Evolutionary conservation across 2,113 vertebrate genomes (phyloP).

Genomic region (Oplegnathus fasciatus): DNA sequence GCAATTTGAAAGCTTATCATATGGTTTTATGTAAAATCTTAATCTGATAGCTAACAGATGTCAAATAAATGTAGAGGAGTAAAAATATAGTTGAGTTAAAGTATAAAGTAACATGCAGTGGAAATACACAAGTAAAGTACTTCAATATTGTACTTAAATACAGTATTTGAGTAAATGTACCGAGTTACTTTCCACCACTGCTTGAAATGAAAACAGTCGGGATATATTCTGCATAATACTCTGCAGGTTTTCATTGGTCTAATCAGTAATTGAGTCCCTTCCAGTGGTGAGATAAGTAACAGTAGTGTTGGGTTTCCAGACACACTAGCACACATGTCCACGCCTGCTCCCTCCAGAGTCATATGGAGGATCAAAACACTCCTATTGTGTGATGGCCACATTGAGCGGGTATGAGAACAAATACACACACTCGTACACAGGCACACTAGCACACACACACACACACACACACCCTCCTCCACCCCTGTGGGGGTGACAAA

Average conservation of each 20-base stretch:
- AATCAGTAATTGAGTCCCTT: constrained; percentile 14
- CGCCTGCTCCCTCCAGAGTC: constrained; percentile 24
- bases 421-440: background rate
- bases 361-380: constrained; percentile 54
- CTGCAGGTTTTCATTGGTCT: constrained; percentile 12
- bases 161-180: background rate
- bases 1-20: no score
- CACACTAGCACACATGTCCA: constrained; percentile 42
- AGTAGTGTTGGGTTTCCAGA: constrained; percentile 26
- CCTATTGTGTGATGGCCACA: constrained; percentile 24
- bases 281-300: constrained; percentile 4
- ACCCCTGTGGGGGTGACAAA: constrained; percentile 38
- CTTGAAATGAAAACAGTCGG: background rate
- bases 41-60: background rate
- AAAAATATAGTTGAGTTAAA: background rate
- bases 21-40: no score
- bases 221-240: background rate
- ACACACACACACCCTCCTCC: constrained; percentile 16
- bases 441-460: background rate
- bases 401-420: constrained; percentile 1
- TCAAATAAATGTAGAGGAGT: background rate
- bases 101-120: background rate
- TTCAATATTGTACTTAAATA: background rate
- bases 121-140: background rate
- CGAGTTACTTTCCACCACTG: background rate